Conservation (phyloP, 2,113 vertebrate genomes). For the Eurypyga helias region DNA sequence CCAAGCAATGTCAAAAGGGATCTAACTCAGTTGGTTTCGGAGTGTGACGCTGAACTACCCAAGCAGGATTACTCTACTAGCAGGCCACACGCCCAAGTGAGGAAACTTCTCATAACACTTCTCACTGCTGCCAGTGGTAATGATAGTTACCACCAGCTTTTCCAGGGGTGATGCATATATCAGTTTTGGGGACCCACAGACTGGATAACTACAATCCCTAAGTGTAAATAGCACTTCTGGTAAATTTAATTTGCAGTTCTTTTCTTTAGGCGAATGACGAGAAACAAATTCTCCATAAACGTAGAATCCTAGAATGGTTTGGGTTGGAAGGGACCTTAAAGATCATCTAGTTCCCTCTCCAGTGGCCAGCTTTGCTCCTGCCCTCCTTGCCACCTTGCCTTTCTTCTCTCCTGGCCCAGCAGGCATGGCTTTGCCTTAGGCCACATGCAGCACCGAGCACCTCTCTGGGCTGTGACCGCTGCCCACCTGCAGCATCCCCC, state of each 20-base stretch:
- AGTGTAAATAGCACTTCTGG: background rate
- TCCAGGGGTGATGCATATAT: background rate
- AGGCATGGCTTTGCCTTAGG: too few species aligned
- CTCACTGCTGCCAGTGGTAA: background rate
- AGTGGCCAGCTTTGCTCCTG: background rate
- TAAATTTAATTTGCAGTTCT: background rate
- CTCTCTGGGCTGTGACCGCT: fast-evolving
- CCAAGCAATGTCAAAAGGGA: background rate
- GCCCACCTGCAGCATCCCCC: background rate
- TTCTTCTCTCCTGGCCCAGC: background rate
- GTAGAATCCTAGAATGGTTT: background rate
- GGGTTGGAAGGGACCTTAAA: too few species aligned
- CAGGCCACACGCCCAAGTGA: background rate
- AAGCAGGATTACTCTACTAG: background rate
- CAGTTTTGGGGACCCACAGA: background rate
- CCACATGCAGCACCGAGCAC: background rate
- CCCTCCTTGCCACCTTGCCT: fast-evolving
- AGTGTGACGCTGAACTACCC: background rate
- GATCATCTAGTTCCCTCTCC: background rate
- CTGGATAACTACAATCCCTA: background rate
- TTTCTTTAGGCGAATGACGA: background rate
- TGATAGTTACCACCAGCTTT: background rate
- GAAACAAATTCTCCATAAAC: background rate
- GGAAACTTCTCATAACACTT: background rate
- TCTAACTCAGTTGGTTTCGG: background rate